Evolutionary conservation across 2,888 invertebrate species (phyloP).

Genomic region (Aricia artaxerxes): DNA sequence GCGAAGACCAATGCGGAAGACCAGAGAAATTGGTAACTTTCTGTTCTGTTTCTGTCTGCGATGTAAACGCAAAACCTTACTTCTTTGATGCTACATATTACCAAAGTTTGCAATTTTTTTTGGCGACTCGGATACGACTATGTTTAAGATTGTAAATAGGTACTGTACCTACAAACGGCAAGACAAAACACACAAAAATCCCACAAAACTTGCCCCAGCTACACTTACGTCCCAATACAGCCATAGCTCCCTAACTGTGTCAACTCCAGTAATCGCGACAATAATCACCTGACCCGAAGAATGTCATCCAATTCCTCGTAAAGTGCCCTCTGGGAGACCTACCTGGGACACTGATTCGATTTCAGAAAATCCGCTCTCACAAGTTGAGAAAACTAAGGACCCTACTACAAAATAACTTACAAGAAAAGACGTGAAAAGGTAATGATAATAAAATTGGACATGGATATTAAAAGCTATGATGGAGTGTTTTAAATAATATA

Average conservation of each 20-base stretch:
- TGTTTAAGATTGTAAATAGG: no score
- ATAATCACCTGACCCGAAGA: slow-evolving; percentile 2
- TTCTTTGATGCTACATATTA: no score
- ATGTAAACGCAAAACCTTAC: no score
- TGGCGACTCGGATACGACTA: no score
- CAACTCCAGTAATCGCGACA: background rate
- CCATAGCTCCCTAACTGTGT: background rate
- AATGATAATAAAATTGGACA: background rate
- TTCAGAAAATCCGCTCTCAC: background rate
- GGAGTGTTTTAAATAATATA: no score
- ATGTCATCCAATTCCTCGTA: background rate
- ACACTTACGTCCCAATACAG: background rate
- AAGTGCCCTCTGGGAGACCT: background rate
- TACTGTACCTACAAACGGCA: no score
- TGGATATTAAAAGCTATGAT: no score
- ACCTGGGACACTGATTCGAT: background rate
- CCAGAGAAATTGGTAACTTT: no score
- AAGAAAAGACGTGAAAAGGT: background rate
- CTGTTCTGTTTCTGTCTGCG: no score
- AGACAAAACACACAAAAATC: background rate
- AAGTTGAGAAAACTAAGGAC: background rate
- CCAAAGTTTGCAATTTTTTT: no score
- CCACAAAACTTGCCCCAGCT: background rate
- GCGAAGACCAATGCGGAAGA: no score
- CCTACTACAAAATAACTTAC: background rate